Percentiles rank a stretch among this genome's conserved stretches.
These are phyloP conservation scores for Helostoma temminkii DNA, from an alignment of 2,797 vertebrate genomes.

Conservation along the genomic window DNA sequence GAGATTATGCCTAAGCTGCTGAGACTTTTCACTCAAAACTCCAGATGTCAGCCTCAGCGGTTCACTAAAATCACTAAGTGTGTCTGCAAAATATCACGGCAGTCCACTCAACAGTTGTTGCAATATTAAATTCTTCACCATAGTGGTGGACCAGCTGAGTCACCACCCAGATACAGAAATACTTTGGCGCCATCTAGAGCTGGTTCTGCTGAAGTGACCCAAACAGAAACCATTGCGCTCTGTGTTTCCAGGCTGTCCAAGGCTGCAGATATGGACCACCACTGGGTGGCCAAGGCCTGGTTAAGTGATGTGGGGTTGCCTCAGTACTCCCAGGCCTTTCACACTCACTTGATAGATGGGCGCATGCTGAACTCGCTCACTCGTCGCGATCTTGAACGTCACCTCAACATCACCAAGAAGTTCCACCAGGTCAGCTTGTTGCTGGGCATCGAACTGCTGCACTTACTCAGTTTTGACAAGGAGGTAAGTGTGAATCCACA, in stretches of 20 bases:
- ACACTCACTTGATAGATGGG: slow-evolving; percentile 90
- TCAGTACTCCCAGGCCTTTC: slow-evolving; percentile 92
- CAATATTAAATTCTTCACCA: too few relatives aligned
- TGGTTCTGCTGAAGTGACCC: not conserved
- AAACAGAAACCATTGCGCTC: not conserved
- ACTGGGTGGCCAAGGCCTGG: slow-evolving; percentile 94
- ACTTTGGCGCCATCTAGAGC: too few relatives aligned
- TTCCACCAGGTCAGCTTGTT: slow-evolving; percentile 91
- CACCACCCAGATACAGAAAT: too few relatives aligned
- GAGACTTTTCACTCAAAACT: too few relatives aligned
- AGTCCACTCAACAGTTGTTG: too few relatives aligned
- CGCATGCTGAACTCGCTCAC: slow-evolving; percentile 89
- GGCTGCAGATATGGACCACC: slow-evolving; percentile 92
- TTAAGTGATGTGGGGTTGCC: slow-evolving; percentile 88
- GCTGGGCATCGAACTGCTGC: slow-evolving; percentile 89
- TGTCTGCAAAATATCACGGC: too few relatives aligned
- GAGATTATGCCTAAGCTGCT: too few relatives aligned
- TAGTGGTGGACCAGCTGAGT: too few relatives aligned
- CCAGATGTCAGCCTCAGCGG: too few relatives aligned
- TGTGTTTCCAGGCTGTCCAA: slow-evolving; percentile 84
- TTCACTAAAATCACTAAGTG: too few relatives aligned
- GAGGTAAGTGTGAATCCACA: slow-evolving; percentile 78
- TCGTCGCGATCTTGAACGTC: slow-evolving; percentile 88
- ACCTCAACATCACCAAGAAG: slow-evolving; percentile 89
- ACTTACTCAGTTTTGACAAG: slow-evolving; percentile 87